Evolutionary conservation across 1,140 invertebrate species (phyloP).

Genomic region (Drosophila mayri): DNA sequence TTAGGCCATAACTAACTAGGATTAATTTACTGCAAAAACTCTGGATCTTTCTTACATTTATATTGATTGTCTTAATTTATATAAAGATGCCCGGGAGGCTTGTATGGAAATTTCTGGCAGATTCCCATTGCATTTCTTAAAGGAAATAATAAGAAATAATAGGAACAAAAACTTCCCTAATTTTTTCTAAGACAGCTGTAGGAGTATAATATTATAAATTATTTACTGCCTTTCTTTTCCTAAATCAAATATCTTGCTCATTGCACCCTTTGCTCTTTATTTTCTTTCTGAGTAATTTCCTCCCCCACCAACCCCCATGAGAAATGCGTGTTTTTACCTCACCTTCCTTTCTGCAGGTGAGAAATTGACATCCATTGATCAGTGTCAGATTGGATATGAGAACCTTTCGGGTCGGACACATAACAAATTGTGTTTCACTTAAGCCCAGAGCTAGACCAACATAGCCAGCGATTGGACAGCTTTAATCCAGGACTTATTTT

Average conservation of each 20-base stretch:
- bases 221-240: no score
- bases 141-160: no score
- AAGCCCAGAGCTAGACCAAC: neutral
- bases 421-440: constrained; percentile 32
- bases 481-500: neutral
- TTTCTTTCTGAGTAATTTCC: neutral
- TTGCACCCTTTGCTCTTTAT: neutral
- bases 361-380: constrained; percentile 63
- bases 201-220: no score
- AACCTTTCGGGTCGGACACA: constrained; percentile 27
- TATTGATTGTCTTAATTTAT: no score
- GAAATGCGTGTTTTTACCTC: constrained; percentile 29
- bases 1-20: neutral
- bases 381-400: constrained; percentile 58
- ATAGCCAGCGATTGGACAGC: neutral
- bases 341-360: constrained; percentile 30
- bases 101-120: no score
- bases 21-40: neutral
- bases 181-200: no score
- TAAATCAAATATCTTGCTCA: neutral
- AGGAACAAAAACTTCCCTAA: no score
- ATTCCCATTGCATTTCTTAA: no score
- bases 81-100: no score
- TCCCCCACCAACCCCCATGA: neutral
- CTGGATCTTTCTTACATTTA: no score